A percentile compares a stretch with the other conserved stretches of the same genome.
Conservation (phyloP, 2,888 invertebrate species). For the Caenorhabditis sp. region DNA sequence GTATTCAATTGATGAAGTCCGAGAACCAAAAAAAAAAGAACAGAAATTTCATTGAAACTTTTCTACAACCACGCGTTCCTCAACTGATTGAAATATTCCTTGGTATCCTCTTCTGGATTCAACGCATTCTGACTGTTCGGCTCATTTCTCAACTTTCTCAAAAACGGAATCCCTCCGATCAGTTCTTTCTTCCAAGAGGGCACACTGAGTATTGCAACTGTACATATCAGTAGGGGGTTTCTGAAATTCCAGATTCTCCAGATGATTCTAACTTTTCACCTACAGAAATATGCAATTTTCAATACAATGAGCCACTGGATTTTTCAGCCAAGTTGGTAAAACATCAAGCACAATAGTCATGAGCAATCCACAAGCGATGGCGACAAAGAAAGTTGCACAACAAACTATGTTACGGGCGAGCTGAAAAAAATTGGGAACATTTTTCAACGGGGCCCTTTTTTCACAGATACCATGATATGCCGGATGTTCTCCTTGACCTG, state of each 20-base stretch:
- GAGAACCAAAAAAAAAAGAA: too few species aligned
- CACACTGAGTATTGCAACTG: conserved; percentile 12
- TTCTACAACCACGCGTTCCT: conserved; percentile 44
- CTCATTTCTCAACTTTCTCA: conserved; percentile 14
- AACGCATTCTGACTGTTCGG: not conserved
- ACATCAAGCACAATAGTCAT: conserved; percentile 45
- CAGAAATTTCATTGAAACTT: too few species aligned
- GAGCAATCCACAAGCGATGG: conserved; percentile 36
- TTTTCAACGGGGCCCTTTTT: not conserved
- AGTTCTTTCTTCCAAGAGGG: conserved; percentile 46
- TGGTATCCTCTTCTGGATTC: conserved; percentile 26
- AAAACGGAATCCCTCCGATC: conserved; percentile 15
- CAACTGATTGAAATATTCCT: conserved; percentile 49
- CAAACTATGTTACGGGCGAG: conserved; percentile 45
- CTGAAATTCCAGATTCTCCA: not conserved
- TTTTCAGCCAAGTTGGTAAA: conserved; percentile 39
- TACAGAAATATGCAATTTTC: conserved; percentile 41
- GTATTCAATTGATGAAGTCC: too few species aligned
- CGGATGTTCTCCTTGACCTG: conserved; percentile 54
- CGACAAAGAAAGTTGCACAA: conserved; percentile 44
- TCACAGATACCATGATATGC: conserved; percentile 56
- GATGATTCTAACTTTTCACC: not conserved
- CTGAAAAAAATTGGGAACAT: conserved; percentile 21
- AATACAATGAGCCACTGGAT: conserved; percentile 43
- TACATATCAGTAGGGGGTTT: not conserved